Evolutionary conservation across 2,888 invertebrate genomes (phyloP).

Genomic region (Tuta absoluta): DNA sequence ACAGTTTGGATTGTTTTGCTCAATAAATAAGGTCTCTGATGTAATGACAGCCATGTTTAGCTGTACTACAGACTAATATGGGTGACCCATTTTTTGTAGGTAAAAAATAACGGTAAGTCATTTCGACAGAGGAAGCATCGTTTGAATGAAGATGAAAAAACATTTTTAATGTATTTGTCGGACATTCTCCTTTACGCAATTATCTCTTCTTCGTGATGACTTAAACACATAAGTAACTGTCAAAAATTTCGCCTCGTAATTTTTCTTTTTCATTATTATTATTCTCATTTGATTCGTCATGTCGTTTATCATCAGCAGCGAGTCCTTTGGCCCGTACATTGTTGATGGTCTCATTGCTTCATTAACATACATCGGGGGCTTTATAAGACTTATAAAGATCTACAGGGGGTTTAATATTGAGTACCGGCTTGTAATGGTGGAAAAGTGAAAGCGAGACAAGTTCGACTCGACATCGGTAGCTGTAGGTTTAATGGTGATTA

Average conservation of each 20-base stretch:
- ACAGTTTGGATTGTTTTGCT: constrained; percentile 20
- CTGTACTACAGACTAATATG: not conserved
- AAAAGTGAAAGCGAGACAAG: constrained; percentile 69
- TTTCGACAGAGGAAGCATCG: not conserved
- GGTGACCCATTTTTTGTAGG: constrained; percentile 7
- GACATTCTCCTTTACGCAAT: constrained; percentile 14
- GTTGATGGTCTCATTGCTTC: constrained; percentile 21
- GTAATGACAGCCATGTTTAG: constrained; percentile 14
- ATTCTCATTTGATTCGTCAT: constrained; percentile 23
- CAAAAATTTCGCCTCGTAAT: constrained; percentile 25
- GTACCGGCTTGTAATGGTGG: constrained; percentile 57
- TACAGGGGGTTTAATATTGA: constrained; percentile 29
- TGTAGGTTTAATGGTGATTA: constrained; percentile 65
- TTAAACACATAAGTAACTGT: constrained; percentile 24
- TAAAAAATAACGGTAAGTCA: not conserved
- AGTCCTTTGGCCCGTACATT: constrained; percentile 16
- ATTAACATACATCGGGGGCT: constrained; percentile 27
- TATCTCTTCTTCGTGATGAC: constrained; percentile 17
- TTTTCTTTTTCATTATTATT: constrained; percentile 20
- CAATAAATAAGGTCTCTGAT: constrained; percentile 18
- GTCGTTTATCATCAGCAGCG: constrained; percentile 17
- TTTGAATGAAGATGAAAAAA: not conserved
- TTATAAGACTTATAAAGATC: constrained; percentile 38
- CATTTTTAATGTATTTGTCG: constrained; percentile 2
- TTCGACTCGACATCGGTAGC: constrained; percentile 68